Base-by-base conservation (phyloP, 2,888 invertebrate species). In the Drosophila parthenogenetica region DNA sequence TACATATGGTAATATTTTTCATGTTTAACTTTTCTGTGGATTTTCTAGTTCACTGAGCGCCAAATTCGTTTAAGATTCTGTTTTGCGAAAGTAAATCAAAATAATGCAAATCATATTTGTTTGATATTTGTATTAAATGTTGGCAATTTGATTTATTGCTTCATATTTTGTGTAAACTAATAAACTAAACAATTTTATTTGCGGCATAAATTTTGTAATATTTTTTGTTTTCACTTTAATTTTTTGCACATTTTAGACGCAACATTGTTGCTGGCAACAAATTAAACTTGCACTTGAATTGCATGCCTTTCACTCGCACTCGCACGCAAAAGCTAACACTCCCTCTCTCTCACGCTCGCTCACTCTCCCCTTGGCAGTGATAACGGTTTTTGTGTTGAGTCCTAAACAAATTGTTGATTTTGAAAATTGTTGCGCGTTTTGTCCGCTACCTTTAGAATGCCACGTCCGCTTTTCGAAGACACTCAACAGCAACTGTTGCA, bases 401-500 rank as follows among this genome's bases (percentile, higher is more conserved):
- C 35, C 49, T 58, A 61, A 54, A 22, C 7, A 60, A 45, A 19
- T 22, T 63, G 49, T 37, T 48, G 64, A 35, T 42, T 50, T 35
- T 35, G 35, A 35, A 35, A 39, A 39, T 60, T 35, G 4, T 46
- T 42, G 40, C 87, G 75, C 67, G 69, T 22, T 73, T 43, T 55
- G 7, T 75, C 69, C 75, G 79, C 65, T 82, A 87, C 89, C 84
- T 86, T 68, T 67, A 48, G 61, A 45, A 29, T 77, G 75, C 73
- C 89, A 86, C 89, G 89, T 89, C 90, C 84, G 84, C 78, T 78
- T 84, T 83, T 79, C 74, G 64, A 82, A 84, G 84, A 77, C 83
- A 89, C 89, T 89, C 77, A 78, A 81, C 90, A 89, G 89, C 90
- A 90, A 88, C 88, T 88, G 90, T 89, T 90, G 88, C 90, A 89